Evolutionary conservation across 2,797 vertebrate genomes (phyloP).

Genomic region (Hybognathus amarus): DNA sequence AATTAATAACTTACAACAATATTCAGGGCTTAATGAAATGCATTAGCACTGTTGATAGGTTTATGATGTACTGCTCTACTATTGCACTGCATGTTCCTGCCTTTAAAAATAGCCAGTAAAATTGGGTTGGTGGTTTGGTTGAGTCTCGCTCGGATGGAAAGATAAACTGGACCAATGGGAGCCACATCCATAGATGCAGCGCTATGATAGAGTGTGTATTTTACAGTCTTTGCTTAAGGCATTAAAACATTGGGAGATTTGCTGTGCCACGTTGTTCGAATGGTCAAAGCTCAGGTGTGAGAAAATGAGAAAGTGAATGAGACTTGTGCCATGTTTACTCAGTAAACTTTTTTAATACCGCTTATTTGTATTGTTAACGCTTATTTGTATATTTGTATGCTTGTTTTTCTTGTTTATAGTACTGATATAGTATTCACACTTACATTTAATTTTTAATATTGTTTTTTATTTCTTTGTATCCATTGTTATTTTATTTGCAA

Average conservation of each 20-base stretch:
- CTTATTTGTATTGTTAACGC: not conserved
- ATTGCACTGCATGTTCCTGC: not conserved
- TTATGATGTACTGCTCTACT: not conserved
- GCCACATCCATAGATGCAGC: not conserved
- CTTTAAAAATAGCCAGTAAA: conserved; percentile 22
- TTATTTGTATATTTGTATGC: not conserved
- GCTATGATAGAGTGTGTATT: not conserved
- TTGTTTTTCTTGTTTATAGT: not conserved
- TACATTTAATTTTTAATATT: not conserved
- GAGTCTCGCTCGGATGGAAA: not conserved
- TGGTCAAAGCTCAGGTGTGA: not conserved
- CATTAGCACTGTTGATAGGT: conserved; percentile 3
- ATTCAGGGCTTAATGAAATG: not conserved
- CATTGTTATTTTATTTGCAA: not conserved
- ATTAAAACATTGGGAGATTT: not conserved
- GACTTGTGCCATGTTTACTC: not conserved
- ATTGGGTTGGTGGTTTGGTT: conserved; percentile 16
- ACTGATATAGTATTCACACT: not conserved
- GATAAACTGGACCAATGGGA: conserved; percentile 25
- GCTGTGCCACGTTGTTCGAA: not conserved
- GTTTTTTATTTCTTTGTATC: not conserved
- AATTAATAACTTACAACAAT: not conserved
- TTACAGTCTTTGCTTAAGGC: conserved; percentile 6
- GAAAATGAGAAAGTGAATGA: not conserved
- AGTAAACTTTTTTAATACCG: not conserved